Conservation (phyloP, 2,113 vertebrate genomes). For the Esox niger region DNA sequence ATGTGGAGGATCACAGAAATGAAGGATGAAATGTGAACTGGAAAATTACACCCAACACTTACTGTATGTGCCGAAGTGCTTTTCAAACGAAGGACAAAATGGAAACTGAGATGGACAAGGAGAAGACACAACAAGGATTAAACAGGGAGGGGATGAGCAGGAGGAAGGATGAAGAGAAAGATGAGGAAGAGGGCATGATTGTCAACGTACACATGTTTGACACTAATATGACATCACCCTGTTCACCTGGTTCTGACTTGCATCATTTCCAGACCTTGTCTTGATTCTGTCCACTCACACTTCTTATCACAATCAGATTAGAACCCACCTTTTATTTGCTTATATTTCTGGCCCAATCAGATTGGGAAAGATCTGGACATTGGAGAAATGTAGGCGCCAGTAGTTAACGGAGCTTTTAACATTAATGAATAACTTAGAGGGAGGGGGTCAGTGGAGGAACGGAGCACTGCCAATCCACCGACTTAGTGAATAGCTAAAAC, state of each 20-base stretch:
- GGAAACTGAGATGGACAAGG: constrained; percentile 52
- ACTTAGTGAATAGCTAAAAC: constrained; percentile 10
- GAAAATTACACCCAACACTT: constrained; percentile 50
- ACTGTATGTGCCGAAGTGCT: constrained; percentile 30
- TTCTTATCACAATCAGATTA: no score
- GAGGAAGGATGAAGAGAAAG: no score
- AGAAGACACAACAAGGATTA: constrained; percentile 62
- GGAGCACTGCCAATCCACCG: constrained; percentile 49
- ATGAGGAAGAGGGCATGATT: constrained; percentile 15
- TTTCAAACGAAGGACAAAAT: constrained; percentile 56
- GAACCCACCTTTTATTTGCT: no score
- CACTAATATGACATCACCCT: constrained; percentile 48
- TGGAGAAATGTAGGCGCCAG: no score
- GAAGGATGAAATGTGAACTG: constrained; percentile 50
- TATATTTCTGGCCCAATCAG: no score
- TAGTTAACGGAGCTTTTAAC: no score
- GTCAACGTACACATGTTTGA: constrained; percentile 55
- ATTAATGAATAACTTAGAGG: no score
- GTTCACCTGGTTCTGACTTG: no score
- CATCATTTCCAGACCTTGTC: no score
- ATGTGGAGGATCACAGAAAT: constrained; percentile 44
- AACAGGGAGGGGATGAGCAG: constrained; percentile 4
- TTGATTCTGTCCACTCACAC: no score
- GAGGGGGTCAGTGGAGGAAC: constrained; percentile 48
- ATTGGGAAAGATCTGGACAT: no score